These are phyloP conservation scores for Drosophila buzzatii DNA, from an alignment of 2,888 invertebrate genomes.

Conservation along the genomic window DNA sequence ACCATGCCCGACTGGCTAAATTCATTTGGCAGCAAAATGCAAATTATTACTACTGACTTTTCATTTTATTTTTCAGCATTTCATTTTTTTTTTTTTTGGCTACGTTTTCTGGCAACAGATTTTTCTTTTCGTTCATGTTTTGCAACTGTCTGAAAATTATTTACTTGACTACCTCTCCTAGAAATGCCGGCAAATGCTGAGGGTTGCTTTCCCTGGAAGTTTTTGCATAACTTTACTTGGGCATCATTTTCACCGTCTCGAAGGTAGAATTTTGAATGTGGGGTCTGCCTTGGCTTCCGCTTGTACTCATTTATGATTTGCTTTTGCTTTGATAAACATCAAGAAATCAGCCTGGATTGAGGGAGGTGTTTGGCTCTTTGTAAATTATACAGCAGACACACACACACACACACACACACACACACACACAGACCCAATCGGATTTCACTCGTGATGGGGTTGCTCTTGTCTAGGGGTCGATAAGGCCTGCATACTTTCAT, in stretches of 20 bases:
- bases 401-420: constrained; percentile 1
- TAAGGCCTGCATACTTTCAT: constrained; percentile 45
- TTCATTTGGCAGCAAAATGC: constrained; percentile 80
- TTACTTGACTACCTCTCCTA: constrained; percentile 54
- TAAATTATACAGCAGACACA: constrained; percentile 45
- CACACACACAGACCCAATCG: background rate
- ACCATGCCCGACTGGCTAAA: constrained; percentile 69
- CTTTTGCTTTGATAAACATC: constrained; percentile 62
- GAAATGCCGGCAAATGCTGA: constrained; percentile 19
- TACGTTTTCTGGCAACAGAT: constrained; percentile 4
- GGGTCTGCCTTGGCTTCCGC: constrained; percentile 59
- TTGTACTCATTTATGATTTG: constrained; percentile 71
- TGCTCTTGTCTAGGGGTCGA: constrained; percentile 44
- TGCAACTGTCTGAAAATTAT: constrained; percentile 65
- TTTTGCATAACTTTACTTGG: constrained; percentile 59
- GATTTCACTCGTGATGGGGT: constrained; percentile 42
- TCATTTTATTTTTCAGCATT: constrained; percentile 62
- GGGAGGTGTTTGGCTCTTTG: constrained; percentile 38
- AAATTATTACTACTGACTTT: constrained; percentile 79
- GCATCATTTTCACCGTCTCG: constrained; percentile 54
- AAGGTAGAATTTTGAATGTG: background rate
- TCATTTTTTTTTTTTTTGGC: constrained; percentile 17
- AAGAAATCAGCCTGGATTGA: constrained; percentile 57
- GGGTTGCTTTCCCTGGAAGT: constrained; percentile 54
- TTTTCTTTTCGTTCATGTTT: constrained; percentile 23